Conservation (phyloP, 2,113 vertebrate genomes). For the Osmerus mordax region DNA sequence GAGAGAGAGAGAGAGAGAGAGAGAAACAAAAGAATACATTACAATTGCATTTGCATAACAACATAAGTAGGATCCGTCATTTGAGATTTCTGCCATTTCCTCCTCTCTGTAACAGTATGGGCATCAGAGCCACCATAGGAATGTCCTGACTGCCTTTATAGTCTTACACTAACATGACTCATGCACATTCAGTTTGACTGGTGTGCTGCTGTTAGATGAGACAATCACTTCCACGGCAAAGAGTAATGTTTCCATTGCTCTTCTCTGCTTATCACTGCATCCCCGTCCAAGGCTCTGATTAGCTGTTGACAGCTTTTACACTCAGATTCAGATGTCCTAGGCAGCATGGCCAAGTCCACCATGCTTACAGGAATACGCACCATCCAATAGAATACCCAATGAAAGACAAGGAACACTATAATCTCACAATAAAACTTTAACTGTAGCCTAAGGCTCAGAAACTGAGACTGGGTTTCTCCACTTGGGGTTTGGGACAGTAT, state of each 20-base stretch:
- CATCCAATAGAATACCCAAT: conserved; percentile 53
- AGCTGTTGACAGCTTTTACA: conserved; percentile 17
- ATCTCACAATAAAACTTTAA: conserved; percentile 57
- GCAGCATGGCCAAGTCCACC: conserved; percentile 22
- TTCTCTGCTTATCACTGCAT: background rate
- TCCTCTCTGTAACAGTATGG: no score
- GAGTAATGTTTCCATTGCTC: background rate
- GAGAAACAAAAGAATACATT: background rate
- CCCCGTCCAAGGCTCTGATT: conserved; percentile 16
- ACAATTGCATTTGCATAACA: no score
- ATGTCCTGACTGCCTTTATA: background rate
- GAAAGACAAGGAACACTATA: conserved; percentile 42
- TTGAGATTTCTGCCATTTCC: no score
- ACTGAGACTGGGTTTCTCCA: conserved; percentile 37
- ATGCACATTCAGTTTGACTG: background rate
- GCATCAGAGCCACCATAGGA: background rate
- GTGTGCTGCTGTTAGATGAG: background rate
- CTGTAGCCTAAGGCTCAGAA: conserved; percentile 40
- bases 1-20: background rate
- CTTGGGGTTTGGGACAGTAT: conserved; percentile 27
- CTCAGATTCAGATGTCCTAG: conserved; percentile 27
- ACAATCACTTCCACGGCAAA: background rate
- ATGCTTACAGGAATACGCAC: conserved; percentile 29
- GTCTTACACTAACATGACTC: background rate
- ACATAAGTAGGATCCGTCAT: no score